Base-by-base conservation (phyloP, 2,113 vertebrate species). In the Scalopus aquaticus region DNA sequence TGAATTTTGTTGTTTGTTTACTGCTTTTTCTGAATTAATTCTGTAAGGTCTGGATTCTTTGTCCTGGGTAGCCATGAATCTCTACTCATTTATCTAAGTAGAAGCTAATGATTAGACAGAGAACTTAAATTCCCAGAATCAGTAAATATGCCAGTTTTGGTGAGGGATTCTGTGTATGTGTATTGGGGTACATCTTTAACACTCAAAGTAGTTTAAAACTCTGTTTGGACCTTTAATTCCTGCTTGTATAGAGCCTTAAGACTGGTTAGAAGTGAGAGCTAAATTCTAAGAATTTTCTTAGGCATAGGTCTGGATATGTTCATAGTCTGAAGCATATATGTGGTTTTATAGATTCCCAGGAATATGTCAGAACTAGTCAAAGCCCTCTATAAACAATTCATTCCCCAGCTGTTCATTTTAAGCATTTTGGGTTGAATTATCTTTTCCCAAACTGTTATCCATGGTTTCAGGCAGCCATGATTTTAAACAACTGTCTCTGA, bases 401-500 rank as follows among this genome's bases (percentile, higher is more conserved):
- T 69, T 28, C 19, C 5, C 15, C 44, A 39, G 51, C 20, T 39
- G 58, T 84, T 74, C 58, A 65, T 81, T 69, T 88, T 44, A 54
- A 26, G 24, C 46, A 49, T 56, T 78, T 65, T 58, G 65, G 32
- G 10, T 30, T 39, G 69, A 58, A 20, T 13, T 42, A 32, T 58
- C 32, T 70, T 78, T 76, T 22, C 26, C 44, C 30, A 16, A 42
- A 35, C 24, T 44, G 11, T 17, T 94, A 44, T 54, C 16, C 3
- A 35, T 30, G 62, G 22, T 67, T 35, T 51, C 35, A 37, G 89
- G 62, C 62, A 83, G 78, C 54, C 77, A 17, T 10, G 44, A 35
- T 83, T 28, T 54, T 69, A 74, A 83, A 69, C 85, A 67, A 82
- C 19, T 20, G 37, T 58, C 67, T 79, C 64, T 85, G 65, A 86